These are phyloP conservation scores for Vulpes vulpes DNA, from an alignment of 2,113 vertebrate species.

Conservation along the genomic window DNA sequence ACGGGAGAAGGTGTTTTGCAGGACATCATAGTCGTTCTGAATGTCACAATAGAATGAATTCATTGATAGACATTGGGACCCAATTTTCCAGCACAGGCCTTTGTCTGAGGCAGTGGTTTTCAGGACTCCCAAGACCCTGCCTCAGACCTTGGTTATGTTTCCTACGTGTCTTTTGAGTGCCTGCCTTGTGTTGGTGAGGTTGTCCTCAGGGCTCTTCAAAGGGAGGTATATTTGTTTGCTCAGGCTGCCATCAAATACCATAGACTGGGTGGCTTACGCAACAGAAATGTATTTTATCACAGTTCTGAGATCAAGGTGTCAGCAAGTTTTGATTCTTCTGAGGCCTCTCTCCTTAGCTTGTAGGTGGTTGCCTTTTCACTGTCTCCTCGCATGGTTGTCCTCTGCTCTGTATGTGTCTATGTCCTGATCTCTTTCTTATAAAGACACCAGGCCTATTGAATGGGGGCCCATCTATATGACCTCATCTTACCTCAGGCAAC, in stretches of 20 bases:
- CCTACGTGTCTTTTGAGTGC: neutral
- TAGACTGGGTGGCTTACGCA: neutral
- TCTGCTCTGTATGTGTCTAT: neutral
- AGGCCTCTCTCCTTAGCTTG: neutral
- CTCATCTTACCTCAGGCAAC: neutral
- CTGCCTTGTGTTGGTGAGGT: neutral
- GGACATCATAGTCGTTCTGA: neutral
- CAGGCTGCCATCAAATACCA: neutral
- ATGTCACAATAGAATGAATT: neutral
- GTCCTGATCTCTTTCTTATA: neutral
- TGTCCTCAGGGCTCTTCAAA: neutral
- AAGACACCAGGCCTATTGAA: neutral
- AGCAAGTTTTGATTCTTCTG: neutral
- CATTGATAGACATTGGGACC: neutral
- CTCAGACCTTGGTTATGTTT: neutral
- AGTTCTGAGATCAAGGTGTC: neutral
- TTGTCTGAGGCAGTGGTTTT: neutral
- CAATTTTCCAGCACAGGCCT: neutral
- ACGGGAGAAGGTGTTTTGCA: neutral
- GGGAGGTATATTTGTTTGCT: neutral
- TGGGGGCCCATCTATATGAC: neutral
- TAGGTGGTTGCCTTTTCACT: neutral
- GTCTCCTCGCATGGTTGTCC: neutral
- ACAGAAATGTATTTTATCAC: neutral
- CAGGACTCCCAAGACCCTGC: neutral